These are phyloP conservation scores for Tetrao urogallus DNA, from an alignment of 2,113 vertebrate genomes.

Conservation along the genomic window DNA sequence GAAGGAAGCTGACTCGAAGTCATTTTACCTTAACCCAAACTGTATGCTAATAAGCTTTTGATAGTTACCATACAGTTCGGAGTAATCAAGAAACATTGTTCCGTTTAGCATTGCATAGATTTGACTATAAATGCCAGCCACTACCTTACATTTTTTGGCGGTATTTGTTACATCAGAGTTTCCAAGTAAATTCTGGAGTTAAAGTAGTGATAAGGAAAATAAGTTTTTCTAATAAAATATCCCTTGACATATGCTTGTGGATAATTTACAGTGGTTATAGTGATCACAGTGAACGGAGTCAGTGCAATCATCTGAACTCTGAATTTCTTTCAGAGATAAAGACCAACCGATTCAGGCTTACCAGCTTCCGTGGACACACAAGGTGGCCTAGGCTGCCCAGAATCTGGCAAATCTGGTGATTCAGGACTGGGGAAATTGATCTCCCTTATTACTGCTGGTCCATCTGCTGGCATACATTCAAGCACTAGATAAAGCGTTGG, in stretches of 20 bases:
- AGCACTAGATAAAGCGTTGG: neutral
- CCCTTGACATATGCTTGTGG: neutral
- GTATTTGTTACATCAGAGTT: neutral
- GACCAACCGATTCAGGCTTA: neutral
- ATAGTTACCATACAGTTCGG: constrained; percentile 31
- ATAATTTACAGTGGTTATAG: neutral
- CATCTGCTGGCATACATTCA: neutral
- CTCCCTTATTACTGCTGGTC: neutral
- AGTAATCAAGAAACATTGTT: constrained; percentile 33
- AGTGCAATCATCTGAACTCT: neutral
- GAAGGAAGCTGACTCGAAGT: constrained; percentile 21
- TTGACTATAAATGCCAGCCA: constrained; percentile 36
- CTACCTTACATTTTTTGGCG: neutral
- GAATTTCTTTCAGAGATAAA: neutral
- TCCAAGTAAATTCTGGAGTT: constrained; percentile 20
- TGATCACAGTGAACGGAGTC: neutral
- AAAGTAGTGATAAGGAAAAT: constrained; percentile 12
- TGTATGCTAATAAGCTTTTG: constrained; percentile 24
- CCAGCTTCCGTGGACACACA: neutral
- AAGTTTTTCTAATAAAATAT: neutral
- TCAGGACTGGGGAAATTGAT: neutral
- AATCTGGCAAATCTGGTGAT: neutral
- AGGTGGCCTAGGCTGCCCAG: neutral
- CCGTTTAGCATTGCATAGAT: constrained; percentile 46
- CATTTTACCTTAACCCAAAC: constrained; percentile 30